phyloP scores from a whole-genome alignment of 2,113 vertebrate species.

The Noctilio leporinus region DNA sequence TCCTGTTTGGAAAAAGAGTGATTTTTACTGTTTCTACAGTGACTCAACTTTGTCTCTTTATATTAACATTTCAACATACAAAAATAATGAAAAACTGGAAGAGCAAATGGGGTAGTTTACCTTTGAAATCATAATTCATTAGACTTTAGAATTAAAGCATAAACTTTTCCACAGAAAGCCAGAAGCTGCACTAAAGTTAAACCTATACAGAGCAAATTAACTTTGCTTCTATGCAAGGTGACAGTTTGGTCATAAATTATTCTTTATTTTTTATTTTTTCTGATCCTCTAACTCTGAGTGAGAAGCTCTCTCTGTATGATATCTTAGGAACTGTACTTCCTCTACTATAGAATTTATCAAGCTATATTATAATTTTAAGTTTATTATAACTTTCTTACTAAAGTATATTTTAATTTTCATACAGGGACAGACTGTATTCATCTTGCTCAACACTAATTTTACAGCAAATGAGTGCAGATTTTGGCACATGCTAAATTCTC shows the following conservation, averaged over 20 bases:
- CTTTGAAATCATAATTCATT: not conserved
- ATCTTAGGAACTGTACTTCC: not conserved
- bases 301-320: not conserved
- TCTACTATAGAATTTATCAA: not conserved
- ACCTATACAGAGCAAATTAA: not conserved
- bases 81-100: not conserved
- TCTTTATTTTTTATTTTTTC: not conserved
- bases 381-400: slow-evolving; percentile 1
- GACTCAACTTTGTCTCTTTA: not conserved
- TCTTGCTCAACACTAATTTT: slow-evolving; percentile 36
- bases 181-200: not conserved
- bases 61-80: not conserved
- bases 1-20: not conserved
- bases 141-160: not conserved
- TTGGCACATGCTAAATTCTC: slow-evolving; percentile 24
- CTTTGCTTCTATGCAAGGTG: not conserved
- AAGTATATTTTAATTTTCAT: slow-evolving; percentile 16
- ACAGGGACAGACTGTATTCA: not conserved
- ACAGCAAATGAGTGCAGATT: slow-evolving; percentile 44
- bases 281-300: not conserved
- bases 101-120: not conserved
- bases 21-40: not conserved
- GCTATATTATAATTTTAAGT: not conserved
- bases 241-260: not conserved
- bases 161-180: not conserved